phyloP scores from a whole-genome alignment of 2,113 vertebrate species.

The Catagonus wagneri region DNA sequence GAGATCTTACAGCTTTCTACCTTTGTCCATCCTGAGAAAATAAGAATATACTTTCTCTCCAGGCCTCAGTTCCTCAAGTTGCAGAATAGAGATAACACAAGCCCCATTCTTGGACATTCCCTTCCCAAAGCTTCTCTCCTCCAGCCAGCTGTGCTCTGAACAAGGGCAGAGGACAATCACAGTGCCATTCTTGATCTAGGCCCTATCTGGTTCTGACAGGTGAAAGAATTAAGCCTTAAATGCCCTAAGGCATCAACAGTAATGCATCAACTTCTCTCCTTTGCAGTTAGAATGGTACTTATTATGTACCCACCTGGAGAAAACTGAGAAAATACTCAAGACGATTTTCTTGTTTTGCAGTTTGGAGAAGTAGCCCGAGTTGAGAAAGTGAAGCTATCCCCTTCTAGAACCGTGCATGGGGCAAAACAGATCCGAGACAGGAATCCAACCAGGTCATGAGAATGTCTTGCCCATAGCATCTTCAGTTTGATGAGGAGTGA shows the following conservation, averaged over 20 bases:
- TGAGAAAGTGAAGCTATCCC: constrained; percentile 8
- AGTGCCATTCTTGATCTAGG: background rate
- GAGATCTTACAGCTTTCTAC: background rate
- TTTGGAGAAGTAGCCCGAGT: background rate
- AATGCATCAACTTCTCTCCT: background rate
- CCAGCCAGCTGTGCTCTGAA: background rate
- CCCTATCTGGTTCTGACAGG: background rate
- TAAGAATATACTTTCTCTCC: constrained; percentile 54
- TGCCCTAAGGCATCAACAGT: background rate
- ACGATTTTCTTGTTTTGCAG: constrained; percentile 12
- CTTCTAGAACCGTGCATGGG: background rate
- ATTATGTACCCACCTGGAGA: background rate
- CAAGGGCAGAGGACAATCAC: background rate
- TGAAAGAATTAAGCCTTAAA: constrained; percentile 17
- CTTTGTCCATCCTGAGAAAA: constrained; percentile 47
- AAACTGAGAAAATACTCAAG: constrained; percentile 43
- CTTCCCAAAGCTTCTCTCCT: constrained; percentile 22
- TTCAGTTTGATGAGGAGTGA: background rate
- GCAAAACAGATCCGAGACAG: background rate
- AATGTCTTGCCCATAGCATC: background rate
- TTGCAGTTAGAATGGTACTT: background rate
- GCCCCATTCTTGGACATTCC: constrained; percentile 35
- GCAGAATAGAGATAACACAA: constrained; percentile 45
- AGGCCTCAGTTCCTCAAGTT: constrained; percentile 64
- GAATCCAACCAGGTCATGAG: constrained; percentile 26